These are phyloP conservation scores for Shargacucullia verbasci DNA, from an alignment of 2,888 invertebrate genomes.

Conservation along the genomic window DNA sequence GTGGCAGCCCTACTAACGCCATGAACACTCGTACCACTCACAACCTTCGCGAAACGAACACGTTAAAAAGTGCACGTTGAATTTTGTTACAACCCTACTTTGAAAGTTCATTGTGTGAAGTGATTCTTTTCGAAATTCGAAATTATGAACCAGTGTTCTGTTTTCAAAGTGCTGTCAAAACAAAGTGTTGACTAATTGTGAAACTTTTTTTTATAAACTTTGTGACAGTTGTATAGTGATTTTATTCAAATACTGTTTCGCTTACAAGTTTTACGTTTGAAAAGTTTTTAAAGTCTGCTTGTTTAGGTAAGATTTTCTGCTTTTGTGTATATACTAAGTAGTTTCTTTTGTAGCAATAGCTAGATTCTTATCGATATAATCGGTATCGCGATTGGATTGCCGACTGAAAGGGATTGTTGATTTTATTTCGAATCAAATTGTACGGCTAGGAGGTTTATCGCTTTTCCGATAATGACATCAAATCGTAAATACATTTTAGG, in stretches of 20 bases:
- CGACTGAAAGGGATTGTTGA: conserved; percentile 58
- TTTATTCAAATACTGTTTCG: conserved; percentile 30
- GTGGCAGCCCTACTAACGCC: conserved; percentile 77
- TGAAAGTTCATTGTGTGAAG: conserved; percentile 54
- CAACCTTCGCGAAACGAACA: conserved; percentile 57
- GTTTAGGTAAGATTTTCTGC: conserved; percentile 44
- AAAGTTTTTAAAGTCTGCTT: conserved; percentile 25
- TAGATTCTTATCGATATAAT: conserved; percentile 47
- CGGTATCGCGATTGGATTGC: conserved; percentile 51
- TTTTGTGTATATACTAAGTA: conserved; percentile 24
- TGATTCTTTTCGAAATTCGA: conserved; percentile 44
- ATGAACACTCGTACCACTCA: conserved; percentile 71
- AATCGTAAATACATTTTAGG: conserved; percentile 63
- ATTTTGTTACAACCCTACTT: conserved; percentile 45
- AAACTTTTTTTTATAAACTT: conserved; percentile 52
- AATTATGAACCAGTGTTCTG: conserved; percentile 58
- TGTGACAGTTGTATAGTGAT: conserved; percentile 52
- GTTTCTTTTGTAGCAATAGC: conserved; percentile 33
- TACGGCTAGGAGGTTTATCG: conserved; percentile 66
- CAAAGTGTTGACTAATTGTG: conserved; percentile 60
- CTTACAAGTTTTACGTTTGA: conserved; percentile 18
- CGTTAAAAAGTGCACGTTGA: conserved; percentile 55
- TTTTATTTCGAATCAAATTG: conserved; percentile 65
- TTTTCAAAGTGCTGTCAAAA: conserved; percentile 58
- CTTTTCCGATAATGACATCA: conserved; percentile 70